phyloP scores from a whole-genome alignment of 2,888 invertebrate genomes.

The Dastarcus helophoroides region DNA sequence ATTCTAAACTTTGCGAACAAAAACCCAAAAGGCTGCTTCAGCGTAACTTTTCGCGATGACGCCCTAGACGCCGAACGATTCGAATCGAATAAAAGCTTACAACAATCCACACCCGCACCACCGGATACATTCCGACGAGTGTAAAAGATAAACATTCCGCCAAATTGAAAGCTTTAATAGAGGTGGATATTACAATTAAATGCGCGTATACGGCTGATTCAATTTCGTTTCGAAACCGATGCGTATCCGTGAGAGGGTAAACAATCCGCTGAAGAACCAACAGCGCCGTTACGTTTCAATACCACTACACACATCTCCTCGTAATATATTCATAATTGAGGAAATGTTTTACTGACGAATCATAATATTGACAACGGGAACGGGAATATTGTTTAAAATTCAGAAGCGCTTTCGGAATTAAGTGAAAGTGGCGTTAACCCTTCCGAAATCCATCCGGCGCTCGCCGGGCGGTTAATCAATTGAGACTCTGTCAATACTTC shows the following conservation, averaged over 20 bases:
- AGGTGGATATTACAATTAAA: slow-evolving; percentile 37
- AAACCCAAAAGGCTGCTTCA: too few species aligned
- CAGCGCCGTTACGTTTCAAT: slow-evolving; percentile 6
- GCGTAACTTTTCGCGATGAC: too few species aligned
- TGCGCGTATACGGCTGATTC: slow-evolving; percentile 32
- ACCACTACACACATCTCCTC: slow-evolving; percentile 12
- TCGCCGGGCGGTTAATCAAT: slow-evolving; percentile 29
- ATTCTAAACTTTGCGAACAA: too few species aligned
- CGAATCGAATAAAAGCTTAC: slow-evolving; percentile 26
- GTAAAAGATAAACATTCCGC: slow-evolving; percentile 35
- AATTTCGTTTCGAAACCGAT: slow-evolving; percentile 33
- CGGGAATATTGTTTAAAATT: slow-evolving; percentile 35
- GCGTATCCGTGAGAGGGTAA: slow-evolving; percentile 30
- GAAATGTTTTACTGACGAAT: slow-evolving; percentile 30
- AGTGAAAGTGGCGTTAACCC: slow-evolving; percentile 36
- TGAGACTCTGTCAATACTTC: slow-evolving; percentile 23
- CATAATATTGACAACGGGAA: slow-evolving; percentile 36
- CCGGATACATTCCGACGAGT: slow-evolving; percentile 24
- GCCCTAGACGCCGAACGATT: too few species aligned
- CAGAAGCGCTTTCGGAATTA: slow-evolving; percentile 33
- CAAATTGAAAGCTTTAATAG: slow-evolving; percentile 36
- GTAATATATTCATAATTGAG: slow-evolving; percentile 36
- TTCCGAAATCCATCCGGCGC: slow-evolving; percentile 24
- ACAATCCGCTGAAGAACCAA: slow-evolving; percentile 17
- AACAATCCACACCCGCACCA: slow-evolving; percentile 22